Conservation (phyloP, 2,888 invertebrate genomes). For the Hirtodrosophila confusa region DNA sequence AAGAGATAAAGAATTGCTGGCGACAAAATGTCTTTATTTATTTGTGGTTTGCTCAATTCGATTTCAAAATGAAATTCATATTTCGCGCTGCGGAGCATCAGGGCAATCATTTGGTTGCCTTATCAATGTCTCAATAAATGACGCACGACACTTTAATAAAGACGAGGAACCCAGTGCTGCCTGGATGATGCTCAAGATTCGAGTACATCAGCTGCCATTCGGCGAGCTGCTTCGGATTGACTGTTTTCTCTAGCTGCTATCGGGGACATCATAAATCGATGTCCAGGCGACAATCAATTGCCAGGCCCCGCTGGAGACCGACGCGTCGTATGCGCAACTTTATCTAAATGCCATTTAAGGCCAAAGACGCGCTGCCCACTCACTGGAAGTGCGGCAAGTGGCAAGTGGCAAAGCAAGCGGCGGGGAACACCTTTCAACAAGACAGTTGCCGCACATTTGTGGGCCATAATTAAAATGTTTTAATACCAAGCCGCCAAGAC, state of each 20-base stretch:
- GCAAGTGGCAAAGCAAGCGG: slow-evolving; percentile 21
- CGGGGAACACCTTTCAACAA: slow-evolving; percentile 57
- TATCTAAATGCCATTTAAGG: slow-evolving; percentile 80
- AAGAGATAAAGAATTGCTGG: slow-evolving; percentile 17
- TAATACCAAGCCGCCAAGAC: slow-evolving; percentile 35
- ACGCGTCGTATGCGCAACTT: slow-evolving; percentile 30
- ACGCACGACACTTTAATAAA: slow-evolving; percentile 38
- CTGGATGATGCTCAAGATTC: neutral
- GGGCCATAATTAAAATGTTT: slow-evolving; percentile 82
- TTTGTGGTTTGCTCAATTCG: slow-evolving; percentile 57
- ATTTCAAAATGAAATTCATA: slow-evolving; percentile 74
- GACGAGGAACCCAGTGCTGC: neutral
- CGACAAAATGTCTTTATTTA: slow-evolving; percentile 71
- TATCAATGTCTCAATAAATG: slow-evolving; percentile 71
- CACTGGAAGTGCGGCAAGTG: slow-evolving; percentile 27
- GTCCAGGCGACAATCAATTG: slow-evolving; percentile 36
- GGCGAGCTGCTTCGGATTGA: neutral
- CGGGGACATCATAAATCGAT: slow-evolving; percentile 68
- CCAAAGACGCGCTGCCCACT: slow-evolving; percentile 43
- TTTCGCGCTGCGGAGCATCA: slow-evolving; percentile 44
- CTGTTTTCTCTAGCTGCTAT: slow-evolving; percentile 17
- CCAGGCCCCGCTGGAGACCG: slow-evolving; percentile 3
- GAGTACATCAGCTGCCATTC: no score
- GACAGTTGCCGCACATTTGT: slow-evolving; percentile 58
- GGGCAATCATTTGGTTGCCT: slow-evolving; percentile 37